phyloP scores from a whole-genome alignment of 2,888 invertebrate genomes.

The Cynaeus angustus region DNA sequence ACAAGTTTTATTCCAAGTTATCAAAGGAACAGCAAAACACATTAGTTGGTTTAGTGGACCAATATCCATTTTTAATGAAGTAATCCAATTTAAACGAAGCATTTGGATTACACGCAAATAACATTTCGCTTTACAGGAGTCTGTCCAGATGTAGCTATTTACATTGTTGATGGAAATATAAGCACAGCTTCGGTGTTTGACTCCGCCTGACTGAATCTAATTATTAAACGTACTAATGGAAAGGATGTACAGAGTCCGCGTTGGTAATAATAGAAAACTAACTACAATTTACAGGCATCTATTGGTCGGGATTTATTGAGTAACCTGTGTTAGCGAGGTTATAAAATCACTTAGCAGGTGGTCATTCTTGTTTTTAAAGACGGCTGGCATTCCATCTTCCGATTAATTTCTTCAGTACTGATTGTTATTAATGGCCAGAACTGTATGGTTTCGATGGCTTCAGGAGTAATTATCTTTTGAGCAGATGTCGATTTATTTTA shows the following conservation, averaged over 20 bases:
- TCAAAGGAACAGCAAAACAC: background rate
- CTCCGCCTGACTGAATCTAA: slow-evolving; percentile 31
- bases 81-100: slow-evolving; percentile 11
- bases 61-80: slow-evolving; percentile 15
- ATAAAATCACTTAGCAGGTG: slow-evolving; percentile 28
- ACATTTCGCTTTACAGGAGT: slow-evolving; percentile 5
- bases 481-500: background rate
- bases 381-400: slow-evolving; percentile 10
- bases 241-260: slow-evolving; percentile 14
- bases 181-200: slow-evolving; percentile 30
- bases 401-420: slow-evolving; percentile 10
- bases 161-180: slow-evolving; percentile 36
- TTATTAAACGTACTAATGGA: slow-evolving; percentile 34
- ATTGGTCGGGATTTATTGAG: slow-evolving; percentile 7
- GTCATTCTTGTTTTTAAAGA: slow-evolving; percentile 18
- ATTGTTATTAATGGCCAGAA: slow-evolving; percentile 18
- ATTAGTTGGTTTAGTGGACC: too few species aligned
- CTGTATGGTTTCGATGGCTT: slow-evolving; percentile 8
- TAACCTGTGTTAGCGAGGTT: slow-evolving; percentile 22
- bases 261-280: slow-evolving; percentile 27
- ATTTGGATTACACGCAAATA: slow-evolving; percentile 1
- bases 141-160: slow-evolving; percentile 30
- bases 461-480: background rate
- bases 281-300: slow-evolving; percentile 8
- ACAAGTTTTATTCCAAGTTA: background rate